Conservation (phyloP, 2,113 vertebrate genomes). For the Epinephelus moara region DNA sequence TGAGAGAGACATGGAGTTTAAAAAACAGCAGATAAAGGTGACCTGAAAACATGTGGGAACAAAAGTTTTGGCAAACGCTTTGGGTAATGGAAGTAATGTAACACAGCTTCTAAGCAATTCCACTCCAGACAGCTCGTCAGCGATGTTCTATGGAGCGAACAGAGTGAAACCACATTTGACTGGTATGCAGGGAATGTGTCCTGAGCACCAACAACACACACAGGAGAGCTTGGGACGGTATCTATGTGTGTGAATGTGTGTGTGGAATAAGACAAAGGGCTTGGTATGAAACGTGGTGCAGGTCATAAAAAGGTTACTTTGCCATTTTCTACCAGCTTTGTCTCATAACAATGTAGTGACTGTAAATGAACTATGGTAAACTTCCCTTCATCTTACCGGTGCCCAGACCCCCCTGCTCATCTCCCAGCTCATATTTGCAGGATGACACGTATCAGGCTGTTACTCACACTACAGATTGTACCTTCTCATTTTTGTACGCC, state of each 20-base stretch:
- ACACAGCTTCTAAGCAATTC: constrained; percentile 25
- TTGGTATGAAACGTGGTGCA: not conserved
- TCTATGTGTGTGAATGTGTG: not conserved
- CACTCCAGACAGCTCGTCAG: constrained; percentile 35
- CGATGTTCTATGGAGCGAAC: constrained; percentile 8
- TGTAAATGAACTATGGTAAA: too few relatives aligned
- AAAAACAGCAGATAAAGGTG: not conserved
- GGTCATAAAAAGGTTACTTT: too few relatives aligned
- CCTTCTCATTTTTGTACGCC: too few relatives aligned
- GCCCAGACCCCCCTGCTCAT: too few relatives aligned
- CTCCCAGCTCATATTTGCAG: too few relatives aligned
- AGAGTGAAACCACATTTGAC: constrained; percentile 57
- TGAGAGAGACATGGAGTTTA: not conserved
- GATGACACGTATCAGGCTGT: too few relatives aligned
- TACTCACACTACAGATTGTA: too few relatives aligned
- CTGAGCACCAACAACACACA: constrained; percentile 40
- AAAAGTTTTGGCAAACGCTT: not conserved
- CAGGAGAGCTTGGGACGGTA: not conserved
- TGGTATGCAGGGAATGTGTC: constrained; percentile 77
- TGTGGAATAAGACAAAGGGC: not conserved
- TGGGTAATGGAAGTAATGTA: constrained; percentile 21
- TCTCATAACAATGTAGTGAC: too few relatives aligned
- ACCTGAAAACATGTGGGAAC: constrained; percentile 23
- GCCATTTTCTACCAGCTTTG: too few relatives aligned
- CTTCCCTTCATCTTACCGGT: too few relatives aligned